These are phyloP conservation scores for Orthonevra nobilis DNA, from an alignment of 2,888 invertebrate species.

Conservation along the genomic window DNA sequence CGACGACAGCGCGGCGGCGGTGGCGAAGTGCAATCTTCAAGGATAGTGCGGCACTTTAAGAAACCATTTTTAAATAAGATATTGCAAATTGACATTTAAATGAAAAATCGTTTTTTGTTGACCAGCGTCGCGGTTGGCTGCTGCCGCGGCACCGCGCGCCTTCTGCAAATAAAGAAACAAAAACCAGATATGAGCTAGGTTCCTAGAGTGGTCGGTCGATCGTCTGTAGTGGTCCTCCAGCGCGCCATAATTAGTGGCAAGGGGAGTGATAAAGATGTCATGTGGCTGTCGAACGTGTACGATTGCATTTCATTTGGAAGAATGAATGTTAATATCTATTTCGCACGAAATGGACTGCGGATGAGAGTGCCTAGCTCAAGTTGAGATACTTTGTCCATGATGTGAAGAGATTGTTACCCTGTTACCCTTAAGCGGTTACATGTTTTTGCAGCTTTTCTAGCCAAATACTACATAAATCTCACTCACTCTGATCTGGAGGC, in stretches of 20 bases:
- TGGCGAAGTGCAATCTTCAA: conserved; percentile 28
- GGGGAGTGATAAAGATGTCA: conserved; percentile 69
- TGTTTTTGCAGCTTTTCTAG: too few relatives aligned
- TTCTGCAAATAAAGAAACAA: conserved; percentile 12
- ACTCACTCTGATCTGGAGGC: too few relatives aligned
- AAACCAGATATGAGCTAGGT: background rate
- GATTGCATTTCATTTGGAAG: conserved; percentile 40
- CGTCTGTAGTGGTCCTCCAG: conserved; percentile 30
- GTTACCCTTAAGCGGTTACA: conserved; percentile 16
- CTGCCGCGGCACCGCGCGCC: conserved; percentile 18
- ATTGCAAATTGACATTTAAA: conserved; percentile 71
- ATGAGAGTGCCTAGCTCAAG: conserved; percentile 4
- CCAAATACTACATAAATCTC: too few relatives aligned
- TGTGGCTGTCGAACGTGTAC: conserved; percentile 55
- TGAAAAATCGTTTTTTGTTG: conserved; percentile 69
- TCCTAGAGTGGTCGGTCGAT: background rate
- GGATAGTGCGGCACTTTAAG: conserved; percentile 69
- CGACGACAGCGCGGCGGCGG: background rate
- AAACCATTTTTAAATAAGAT: conserved; percentile 70
- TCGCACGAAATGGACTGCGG: conserved; percentile 21
- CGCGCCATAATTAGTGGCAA: conserved; percentile 66
- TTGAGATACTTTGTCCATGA: background rate
- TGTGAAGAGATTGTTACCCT: conserved; percentile 19
- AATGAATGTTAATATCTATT: conserved; percentile 49
- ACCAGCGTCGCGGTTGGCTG: too few relatives aligned